Percentiles rank a stretch among this genome's conserved stretches.
phyloP scores from a whole-genome alignment of 2,113 vertebrate genomes.

The Callionymus lyra region DNA sequence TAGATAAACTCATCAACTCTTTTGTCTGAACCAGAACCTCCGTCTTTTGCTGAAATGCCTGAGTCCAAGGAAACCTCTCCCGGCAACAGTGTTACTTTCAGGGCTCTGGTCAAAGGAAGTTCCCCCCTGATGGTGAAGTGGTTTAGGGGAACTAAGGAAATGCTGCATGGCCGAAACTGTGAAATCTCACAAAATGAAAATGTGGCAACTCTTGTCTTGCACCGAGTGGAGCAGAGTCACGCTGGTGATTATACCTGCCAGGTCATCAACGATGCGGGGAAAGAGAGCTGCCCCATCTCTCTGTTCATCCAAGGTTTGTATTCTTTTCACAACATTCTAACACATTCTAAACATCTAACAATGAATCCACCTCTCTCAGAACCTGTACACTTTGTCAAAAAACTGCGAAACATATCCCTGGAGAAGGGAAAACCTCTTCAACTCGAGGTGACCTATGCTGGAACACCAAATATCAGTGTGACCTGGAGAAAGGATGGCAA shows the following conservation, averaged over 20 bases:
- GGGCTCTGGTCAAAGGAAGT: slow-evolving; percentile 75
- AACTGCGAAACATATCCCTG: slow-evolving; percentile 71
- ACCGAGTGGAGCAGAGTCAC: slow-evolving; percentile 68
- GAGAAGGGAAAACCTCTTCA: slow-evolving; percentile 40
- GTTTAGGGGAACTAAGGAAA: slow-evolving; percentile 84
- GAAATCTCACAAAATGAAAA: slow-evolving; percentile 69
- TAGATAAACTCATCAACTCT: slow-evolving; percentile 49
- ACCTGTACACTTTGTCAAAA: slow-evolving; percentile 60
- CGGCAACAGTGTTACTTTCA: slow-evolving; percentile 76
- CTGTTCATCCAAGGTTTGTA: slow-evolving; percentile 89
- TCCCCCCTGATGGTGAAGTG: slow-evolving; percentile 81
- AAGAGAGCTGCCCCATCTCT: slow-evolving; percentile 73
- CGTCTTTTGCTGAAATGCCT: slow-evolving; percentile 81
- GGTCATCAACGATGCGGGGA: slow-evolving; percentile 81
- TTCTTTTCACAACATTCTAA: slow-evolving; percentile 1
- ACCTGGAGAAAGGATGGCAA: slow-evolving; percentile 79
- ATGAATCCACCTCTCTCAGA: slow-evolving; percentile 34
- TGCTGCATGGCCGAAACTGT: slow-evolving; percentile 75
- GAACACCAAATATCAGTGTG: slow-evolving; percentile 72
- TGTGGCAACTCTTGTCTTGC: slow-evolving; percentile 73
- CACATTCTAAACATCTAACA: slow-evolving; percentile 1
- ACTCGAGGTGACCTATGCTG: slow-evolving; percentile 51
- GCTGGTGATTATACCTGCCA: slow-evolving; percentile 88
- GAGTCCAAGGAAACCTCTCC: slow-evolving; percentile 77
- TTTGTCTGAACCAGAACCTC: slow-evolving; percentile 73